Conservation (phyloP, 1,140 invertebrate genomes). For the Tetragnatha versicolor region DNA sequence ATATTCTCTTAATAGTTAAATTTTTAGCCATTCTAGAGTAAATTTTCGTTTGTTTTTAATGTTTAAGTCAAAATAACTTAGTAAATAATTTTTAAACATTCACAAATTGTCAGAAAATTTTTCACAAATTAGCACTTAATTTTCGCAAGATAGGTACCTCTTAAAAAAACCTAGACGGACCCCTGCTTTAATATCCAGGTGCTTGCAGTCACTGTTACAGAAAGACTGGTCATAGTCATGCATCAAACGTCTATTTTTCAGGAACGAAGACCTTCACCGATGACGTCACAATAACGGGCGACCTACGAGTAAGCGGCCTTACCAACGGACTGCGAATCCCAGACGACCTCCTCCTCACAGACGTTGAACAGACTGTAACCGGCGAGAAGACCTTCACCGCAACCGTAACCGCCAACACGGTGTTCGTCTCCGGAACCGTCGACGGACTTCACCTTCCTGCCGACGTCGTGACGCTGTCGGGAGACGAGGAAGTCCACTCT, state of each 20-base stretch:
- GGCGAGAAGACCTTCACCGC: constrained; percentile 16
- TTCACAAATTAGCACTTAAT: too few relatives aligned
- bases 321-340: constrained; percentile 39
- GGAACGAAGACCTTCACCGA: constrained; percentile 31
- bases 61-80: too few relatives aligned
- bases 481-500: constrained; percentile 17
- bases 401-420: constrained; percentile 3
- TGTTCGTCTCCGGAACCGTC: background rate
- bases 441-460: constrained; percentile 33
- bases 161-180: too few relatives aligned
- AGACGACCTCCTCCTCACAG: constrained; percentile 34
- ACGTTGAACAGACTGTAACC: background rate
- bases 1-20: too few relatives aligned
- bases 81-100: too few relatives aligned
- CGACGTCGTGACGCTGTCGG: constrained; percentile 31
- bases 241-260: background rate
- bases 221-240: too few relatives aligned
- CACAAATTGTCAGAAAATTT: too few relatives aligned
- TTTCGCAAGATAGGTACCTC: too few relatives aligned
- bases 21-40: too few relatives aligned
- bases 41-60: too few relatives aligned
- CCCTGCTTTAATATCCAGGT: too few relatives aligned
- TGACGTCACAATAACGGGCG: constrained; percentile 1
- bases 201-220: too few relatives aligned
- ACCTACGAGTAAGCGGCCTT: constrained; percentile 6